Evolutionary conservation across 2,888 invertebrate species (phyloP).

Genomic region (Xestia xanthographa): DNA sequence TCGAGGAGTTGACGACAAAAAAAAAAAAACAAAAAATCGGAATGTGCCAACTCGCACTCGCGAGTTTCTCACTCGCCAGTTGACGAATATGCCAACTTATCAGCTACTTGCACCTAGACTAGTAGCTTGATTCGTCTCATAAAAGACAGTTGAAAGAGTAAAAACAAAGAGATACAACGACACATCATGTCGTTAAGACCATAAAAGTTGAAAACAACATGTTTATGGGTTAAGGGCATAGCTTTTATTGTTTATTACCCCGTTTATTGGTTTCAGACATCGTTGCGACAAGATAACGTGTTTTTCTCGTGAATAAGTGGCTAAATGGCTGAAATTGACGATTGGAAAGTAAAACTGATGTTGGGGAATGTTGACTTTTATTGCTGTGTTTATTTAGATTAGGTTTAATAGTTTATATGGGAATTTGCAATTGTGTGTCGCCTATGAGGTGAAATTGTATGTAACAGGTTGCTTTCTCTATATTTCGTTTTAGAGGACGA

Average conservation of each 20-base stretch:
- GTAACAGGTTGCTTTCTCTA: too few species aligned
- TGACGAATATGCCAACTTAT: too few species aligned
- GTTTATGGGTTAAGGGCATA: constrained; percentile 63
- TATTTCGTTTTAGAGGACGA: neutral
- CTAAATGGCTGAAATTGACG: constrained; percentile 22
- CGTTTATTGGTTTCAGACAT: constrained; percentile 64
- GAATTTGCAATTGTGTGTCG: too few species aligned
- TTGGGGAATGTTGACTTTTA: constrained; percentile 17
- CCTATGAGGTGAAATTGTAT: too few species aligned
- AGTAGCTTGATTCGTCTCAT: constrained; percentile 37
- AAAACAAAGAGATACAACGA: constrained; percentile 56
- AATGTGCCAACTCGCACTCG: too few species aligned
- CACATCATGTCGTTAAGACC: constrained; percentile 46
- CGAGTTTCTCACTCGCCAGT: too few species aligned
- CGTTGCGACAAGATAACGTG: constrained; percentile 50
- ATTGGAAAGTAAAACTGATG: constrained; percentile 15
- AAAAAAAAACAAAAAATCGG: too few species aligned
- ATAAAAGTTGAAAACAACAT: constrained; percentile 63
- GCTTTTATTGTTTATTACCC: constrained; percentile 66
- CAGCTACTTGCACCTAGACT: constrained; percentile 25
- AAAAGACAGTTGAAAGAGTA: constrained; percentile 53
- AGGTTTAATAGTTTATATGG: neutral
- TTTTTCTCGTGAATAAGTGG: constrained; percentile 37
- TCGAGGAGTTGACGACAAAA: too few species aligned
- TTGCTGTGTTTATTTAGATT: constrained; percentile 12